Base-by-base conservation (phyloP, 1,140 invertebrate species). In the Diplogasteroides magnus region DNA sequence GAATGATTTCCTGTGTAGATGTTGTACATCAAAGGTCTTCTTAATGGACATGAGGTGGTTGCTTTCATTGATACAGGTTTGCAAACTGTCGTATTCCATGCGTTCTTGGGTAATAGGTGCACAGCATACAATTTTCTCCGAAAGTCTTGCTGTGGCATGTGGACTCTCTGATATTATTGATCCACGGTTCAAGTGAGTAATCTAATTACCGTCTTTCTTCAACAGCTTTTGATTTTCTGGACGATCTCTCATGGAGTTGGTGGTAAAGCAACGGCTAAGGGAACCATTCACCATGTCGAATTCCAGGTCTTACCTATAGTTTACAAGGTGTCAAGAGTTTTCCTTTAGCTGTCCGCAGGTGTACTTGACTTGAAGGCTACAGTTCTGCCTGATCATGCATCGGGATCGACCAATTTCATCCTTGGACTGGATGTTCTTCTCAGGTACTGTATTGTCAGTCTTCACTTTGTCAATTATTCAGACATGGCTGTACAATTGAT, bases 1-100 rank as follows among this genome's bases (percentile, higher is more conserved):
- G 29, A n/a, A 37, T 32, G 48, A 29, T 37, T 6, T 2, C 37
- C 19, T 25, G 31, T 61, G 15, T 13, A 19, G 25, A 61, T 55
- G 31, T 32, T 66, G 13, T 66, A 66, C 37, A 58, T 66, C 19
- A 19, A 11, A 23, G 23, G 25, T 37, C 14, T 26, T 19, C 31
- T 58, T 26, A 66, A 66, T 15, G 31, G 31, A 37, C 31, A 58
- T 19, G 62, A 64, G 28, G 62, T 66, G 14, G 19, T 55, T 6
- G 64, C n/a, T 6, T 48, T 66, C 15, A 57, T 66, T 28, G 64
- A 66, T 29, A 61, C 64, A 19, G 64, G 64, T 48, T 6, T 11
- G 37, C 19, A 19, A 48, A 48, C 37, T 48, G 37, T 48, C 6
- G 6, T 48, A 6, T 48, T 48, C 37, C 37, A 11, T 48, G n/a